Evolutionary conservation across 2,113 vertebrate genomes (phyloP), one percentile per base, ranked within the genome.

Genomic region (Saccopteryx leptura): DNA sequence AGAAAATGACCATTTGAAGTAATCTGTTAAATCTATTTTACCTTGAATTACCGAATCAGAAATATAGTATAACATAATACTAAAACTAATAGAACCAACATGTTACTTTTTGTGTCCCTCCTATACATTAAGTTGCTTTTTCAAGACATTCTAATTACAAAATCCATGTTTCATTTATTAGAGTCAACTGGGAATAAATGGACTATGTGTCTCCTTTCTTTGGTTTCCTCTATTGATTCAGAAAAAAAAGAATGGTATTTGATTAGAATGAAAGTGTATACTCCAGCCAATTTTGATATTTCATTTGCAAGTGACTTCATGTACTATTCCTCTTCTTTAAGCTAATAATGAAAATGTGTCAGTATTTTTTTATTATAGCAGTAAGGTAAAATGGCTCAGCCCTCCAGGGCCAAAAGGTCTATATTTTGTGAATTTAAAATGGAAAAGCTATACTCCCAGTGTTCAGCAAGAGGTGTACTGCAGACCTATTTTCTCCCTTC

Each of bases 301-400:
- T 97, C 69, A 96, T 96, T 98, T 97, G 66, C 79, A 97, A 78
- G 81, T 97, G 92, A 58, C 58, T 97, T 97, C 97, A n/a, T 97
- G 79, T 93, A 97, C 96, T 96, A 52, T 15, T 63, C 9, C 95
- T 88, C 19, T 97, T 56, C 83, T 98, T 98, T 98, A 86, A 96
- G 98, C 82, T 98, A 96, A 97, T 97, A 97, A 98, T 87, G 90
- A 98, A 97, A 98, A 98, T 94, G 19, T 97, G 88, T 97, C 96
- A 97, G 80, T 96, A 86, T 96, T 96, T 96, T 97, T 71, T 97
- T 39, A 90, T 97, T 97, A 95, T 2, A 97, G 88, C 95, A 98
- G 75, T 26, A 94, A 97, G 48, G 68, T 97, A 98, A 97, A 98
- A 60, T 0, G 2, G 74, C 81, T 71, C 5, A 90, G 48, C 9